These are phyloP conservation scores for Takifugu bimaculatus DNA, from an alignment of 2,113 vertebrate genomes.

Conservation along the genomic window DNA sequence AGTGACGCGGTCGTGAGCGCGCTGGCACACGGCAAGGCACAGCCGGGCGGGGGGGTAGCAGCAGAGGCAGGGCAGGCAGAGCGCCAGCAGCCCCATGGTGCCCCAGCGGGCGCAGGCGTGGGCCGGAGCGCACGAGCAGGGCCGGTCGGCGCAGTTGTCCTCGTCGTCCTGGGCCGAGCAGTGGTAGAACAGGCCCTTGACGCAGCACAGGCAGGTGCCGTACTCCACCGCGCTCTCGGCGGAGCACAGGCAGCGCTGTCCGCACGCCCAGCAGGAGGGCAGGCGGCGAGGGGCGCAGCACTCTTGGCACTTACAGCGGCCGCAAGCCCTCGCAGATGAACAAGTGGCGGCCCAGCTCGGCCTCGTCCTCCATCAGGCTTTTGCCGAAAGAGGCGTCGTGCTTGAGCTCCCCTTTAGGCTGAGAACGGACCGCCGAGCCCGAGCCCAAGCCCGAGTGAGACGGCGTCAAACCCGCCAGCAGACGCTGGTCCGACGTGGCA, in stretches of 20 bases:
- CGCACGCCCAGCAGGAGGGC: constrained; percentile 93
- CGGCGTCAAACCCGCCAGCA: constrained; percentile 82
- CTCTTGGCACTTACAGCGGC: constrained; percentile 87
- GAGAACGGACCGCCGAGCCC: constrained; percentile 76
- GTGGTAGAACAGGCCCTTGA: constrained; percentile 97
- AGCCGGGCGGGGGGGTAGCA: constrained; percentile 94
- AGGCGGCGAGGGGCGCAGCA: constrained; percentile 85
- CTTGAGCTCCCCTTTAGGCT: constrained; percentile 84
- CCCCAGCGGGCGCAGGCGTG: constrained; percentile 89
- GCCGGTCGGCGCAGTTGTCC: constrained; percentile 94
- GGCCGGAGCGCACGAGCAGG: constrained; percentile 86
- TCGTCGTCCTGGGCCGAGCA: constrained; percentile 93
- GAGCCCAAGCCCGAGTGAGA: constrained; percentile 81
- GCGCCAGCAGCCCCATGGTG: constrained; percentile 85
- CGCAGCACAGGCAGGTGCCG: constrained; percentile 91
- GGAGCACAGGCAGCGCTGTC: constrained; percentile 93
- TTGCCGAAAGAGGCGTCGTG: constrained; percentile 77
- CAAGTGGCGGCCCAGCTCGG: constrained; percentile 73
- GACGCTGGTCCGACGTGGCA: constrained; percentile 89
- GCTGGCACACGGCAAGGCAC: constrained; percentile 91
- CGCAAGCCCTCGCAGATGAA: constrained; percentile 92
- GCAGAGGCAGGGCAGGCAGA: constrained; percentile 96
- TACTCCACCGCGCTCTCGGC: constrained; percentile 88
- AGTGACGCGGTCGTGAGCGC: constrained; percentile 83
- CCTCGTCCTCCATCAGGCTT: constrained; percentile 62